A percentile compares a stretch with the other conserved stretches of the same genome.
phyloP scores from a whole-genome alignment of 37 sponge, comb jelly and placozoan genomes.

The Cladorhizidae sp. region DNA sequence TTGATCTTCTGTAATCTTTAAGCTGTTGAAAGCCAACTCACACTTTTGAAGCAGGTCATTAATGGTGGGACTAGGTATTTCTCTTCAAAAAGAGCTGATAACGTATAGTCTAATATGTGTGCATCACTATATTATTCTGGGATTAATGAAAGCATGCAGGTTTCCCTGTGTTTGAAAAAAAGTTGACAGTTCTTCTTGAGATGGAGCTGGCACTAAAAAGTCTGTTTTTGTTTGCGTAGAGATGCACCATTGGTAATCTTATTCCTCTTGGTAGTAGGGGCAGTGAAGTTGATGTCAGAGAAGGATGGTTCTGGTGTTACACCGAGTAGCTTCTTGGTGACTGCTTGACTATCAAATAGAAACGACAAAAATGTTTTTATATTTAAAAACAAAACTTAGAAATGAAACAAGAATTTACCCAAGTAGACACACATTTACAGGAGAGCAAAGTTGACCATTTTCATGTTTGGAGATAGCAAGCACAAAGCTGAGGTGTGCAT shows the following conservation, averaged over 20 bases:
- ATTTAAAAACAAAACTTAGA: too few relatives aligned
- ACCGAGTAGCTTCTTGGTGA: too few relatives aligned
- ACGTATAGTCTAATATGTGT: not conserved
- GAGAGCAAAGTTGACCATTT: not conserved
- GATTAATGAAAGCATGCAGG: not conserved
- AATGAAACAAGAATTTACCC: too few relatives aligned
- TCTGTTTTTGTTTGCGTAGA: not conserved
- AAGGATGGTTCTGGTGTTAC: too few relatives aligned
- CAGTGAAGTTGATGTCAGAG: slow-evolving; percentile 1
- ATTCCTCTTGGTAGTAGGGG: not conserved
- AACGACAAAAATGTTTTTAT: too few relatives aligned
- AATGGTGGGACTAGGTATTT: too few relatives aligned
- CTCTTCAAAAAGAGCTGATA: not conserved
- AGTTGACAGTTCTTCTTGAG: not conserved
- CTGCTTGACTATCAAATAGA: too few relatives aligned
- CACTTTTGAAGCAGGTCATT: too few relatives aligned
- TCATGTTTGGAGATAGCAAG: slow-evolving; percentile 21
- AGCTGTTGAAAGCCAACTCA: too few relatives aligned
- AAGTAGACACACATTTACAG: too few relatives aligned
- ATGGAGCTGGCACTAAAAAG: not conserved
- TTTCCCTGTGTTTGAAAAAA: not conserved
- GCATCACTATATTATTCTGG: not conserved
- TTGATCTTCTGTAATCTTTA: too few relatives aligned
- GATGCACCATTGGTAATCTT: not conserved
- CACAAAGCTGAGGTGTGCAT: slow-evolving; percentile 18